Percentiles rank a stretch among this genome's conserved stretches.
These are phyloP conservation scores for Tipula helvola DNA, from an alignment of 2,888 invertebrate species.

Conservation along the genomic window DNA sequence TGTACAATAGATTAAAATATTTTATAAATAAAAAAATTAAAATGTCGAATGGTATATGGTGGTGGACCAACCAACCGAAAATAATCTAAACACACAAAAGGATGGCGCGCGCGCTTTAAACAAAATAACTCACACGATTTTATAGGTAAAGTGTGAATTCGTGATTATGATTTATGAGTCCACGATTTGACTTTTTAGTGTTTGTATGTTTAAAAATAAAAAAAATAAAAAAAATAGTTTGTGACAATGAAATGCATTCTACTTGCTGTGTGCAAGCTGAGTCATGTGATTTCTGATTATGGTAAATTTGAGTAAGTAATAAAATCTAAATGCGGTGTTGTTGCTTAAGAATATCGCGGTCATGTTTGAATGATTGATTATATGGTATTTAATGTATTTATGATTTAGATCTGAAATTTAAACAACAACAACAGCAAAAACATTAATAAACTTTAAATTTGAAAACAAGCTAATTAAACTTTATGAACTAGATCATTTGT, in stretches of 20 bases:
- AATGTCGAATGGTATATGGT: background rate
- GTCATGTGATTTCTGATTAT: background rate
- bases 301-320: background rate
- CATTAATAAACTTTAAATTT: background rate
- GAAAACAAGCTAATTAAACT: background rate
- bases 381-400: background rate
- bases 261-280: background rate
- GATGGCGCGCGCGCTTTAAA: background rate
- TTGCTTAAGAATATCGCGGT: background rate
- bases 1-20: background rate
- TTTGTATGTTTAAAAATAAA: background rate
- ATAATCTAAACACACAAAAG: background rate
- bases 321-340: background rate
- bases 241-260: constrained; percentile 4
- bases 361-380: background rate
- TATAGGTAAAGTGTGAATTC: background rate
- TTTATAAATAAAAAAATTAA: background rate
- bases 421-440: background rate
- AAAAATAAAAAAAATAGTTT: background rate
- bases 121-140: background rate
- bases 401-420: background rate
- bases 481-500: background rate
- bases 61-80: background rate
- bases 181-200: background rate
- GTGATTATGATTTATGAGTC: background rate